phyloP scores from a whole-genome alignment of 2,113 vertebrate genomes.

The Psettodes erumei region DNA sequence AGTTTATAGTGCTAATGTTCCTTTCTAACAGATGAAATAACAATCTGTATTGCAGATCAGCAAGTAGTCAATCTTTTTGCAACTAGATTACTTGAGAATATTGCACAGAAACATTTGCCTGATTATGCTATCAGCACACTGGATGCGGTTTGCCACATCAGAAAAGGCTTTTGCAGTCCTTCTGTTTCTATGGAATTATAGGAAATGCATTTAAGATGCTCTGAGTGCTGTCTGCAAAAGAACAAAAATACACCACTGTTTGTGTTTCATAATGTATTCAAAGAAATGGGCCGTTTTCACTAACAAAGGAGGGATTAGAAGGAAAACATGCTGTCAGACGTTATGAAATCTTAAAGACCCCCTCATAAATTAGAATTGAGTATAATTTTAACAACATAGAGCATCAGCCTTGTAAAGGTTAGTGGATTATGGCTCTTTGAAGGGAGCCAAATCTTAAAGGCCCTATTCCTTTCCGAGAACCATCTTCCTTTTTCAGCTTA shows the following conservation, averaged over 20 bases:
- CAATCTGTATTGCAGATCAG: not conserved
- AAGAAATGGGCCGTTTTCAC: constrained; percentile 54
- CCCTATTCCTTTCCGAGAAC: no score
- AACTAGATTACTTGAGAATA: not conserved
- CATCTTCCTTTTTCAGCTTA: no score
- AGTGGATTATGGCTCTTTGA: no score
- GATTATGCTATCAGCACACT: constrained; percentile 26
- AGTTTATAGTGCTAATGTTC: not conserved
- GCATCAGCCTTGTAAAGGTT: not conserved
- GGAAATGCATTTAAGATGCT: constrained; percentile 53
- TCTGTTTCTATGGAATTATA: constrained; percentile 31
- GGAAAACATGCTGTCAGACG: constrained; percentile 40
- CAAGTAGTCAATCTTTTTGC: constrained; percentile 8
- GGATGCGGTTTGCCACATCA: constrained; percentile 47
- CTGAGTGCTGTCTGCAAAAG: constrained; percentile 40
- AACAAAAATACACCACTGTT: constrained; percentile 58
- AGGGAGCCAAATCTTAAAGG: no score
- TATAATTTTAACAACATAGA: not conserved
- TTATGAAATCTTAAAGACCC: constrained; percentile 50
- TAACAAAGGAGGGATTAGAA: constrained; percentile 62
- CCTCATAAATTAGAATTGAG: constrained; percentile 11
- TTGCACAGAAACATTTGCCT: constrained; percentile 16
- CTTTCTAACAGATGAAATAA: constrained; percentile 10
- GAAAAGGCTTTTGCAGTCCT: constrained; percentile 23
- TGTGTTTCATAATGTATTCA: constrained; percentile 54